Evolutionary conservation across 2,888 invertebrate genomes (phyloP).

Genomic region (Rhingia rostrata): DNA sequence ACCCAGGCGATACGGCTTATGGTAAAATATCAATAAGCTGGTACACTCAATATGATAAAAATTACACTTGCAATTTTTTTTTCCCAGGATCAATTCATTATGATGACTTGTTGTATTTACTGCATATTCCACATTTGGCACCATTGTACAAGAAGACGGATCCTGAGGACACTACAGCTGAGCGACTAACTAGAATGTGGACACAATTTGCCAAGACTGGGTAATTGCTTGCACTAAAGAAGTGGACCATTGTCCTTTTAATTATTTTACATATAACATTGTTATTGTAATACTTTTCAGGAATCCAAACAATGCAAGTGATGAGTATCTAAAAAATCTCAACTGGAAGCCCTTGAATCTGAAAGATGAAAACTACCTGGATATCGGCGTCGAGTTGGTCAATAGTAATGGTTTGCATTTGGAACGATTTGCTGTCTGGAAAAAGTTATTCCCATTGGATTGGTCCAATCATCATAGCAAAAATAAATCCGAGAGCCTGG

Average conservation of each 20-base stretch:
- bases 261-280: not conserved
- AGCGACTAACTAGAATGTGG: constrained; percentile 83
- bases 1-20: constrained; percentile 83
- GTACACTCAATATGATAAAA: not conserved
- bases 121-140: constrained; percentile 77
- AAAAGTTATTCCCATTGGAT: constrained; percentile 73
- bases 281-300: not conserved
- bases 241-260: too few species aligned
- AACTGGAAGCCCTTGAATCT: constrained; percentile 78
- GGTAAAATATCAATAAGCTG: constrained; percentile 79
- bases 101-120: constrained; percentile 83
- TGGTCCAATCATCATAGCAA: constrained; percentile 39
- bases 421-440: constrained; percentile 75
- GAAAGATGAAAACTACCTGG: constrained; percentile 77
- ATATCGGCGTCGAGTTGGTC: constrained; percentile 78
- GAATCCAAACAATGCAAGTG: constrained; percentile 79
- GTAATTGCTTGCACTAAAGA: not conserved
- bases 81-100: constrained; percentile 83
- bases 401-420: constrained; percentile 74
- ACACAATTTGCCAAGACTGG: constrained; percentile 81
- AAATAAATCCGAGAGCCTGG: not conserved
- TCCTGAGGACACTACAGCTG: constrained; percentile 83
- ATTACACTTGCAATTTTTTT: not conserved
- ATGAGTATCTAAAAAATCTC: constrained; percentile 77
- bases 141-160: constrained; percentile 80